These are phyloP conservation scores for Dendrocincla tyrannina DNA, from an alignment of 2,797 vertebrate species.

Conservation along the genomic window DNA sequence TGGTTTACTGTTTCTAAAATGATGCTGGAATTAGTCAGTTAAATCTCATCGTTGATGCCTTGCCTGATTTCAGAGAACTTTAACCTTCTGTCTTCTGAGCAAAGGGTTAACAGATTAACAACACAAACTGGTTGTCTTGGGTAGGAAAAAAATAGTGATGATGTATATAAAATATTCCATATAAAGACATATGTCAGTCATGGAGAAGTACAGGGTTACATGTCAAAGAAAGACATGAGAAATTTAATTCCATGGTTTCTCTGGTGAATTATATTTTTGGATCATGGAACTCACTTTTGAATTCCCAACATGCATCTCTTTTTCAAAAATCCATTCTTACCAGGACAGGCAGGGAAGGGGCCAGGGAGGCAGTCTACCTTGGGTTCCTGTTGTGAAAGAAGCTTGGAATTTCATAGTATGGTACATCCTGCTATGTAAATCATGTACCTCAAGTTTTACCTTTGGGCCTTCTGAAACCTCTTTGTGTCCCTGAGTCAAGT, in stretches of 20 bases:
- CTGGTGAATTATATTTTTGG: neutral
- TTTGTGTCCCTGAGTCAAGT: conserved; percentile 65
- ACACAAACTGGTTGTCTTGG: neutral
- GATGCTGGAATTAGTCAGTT: neutral
- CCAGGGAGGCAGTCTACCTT: neutral
- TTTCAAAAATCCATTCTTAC: neutral
- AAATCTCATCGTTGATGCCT: neutral
- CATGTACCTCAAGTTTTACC: neutral
- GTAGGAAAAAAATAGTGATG: neutral
- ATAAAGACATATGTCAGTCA: neutral
- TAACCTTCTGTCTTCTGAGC: neutral
- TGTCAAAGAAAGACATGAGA: neutral
- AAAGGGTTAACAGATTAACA: neutral
- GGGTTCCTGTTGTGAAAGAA: neutral
- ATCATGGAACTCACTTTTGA: neutral
- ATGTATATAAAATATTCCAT: neutral
- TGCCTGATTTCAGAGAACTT: neutral
- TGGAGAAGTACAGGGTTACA: neutral
- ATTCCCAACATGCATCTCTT: neutral
- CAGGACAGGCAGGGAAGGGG: neutral
- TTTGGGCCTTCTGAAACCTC: conserved; percentile 9
- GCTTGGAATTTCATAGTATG: neutral
- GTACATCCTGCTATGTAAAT: neutral
- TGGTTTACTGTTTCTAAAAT: neutral
- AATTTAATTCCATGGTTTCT: neutral